Evolutionary conservation across 2,113 vertebrate species (phyloP).

Genomic region (Uria aalge): DNA sequence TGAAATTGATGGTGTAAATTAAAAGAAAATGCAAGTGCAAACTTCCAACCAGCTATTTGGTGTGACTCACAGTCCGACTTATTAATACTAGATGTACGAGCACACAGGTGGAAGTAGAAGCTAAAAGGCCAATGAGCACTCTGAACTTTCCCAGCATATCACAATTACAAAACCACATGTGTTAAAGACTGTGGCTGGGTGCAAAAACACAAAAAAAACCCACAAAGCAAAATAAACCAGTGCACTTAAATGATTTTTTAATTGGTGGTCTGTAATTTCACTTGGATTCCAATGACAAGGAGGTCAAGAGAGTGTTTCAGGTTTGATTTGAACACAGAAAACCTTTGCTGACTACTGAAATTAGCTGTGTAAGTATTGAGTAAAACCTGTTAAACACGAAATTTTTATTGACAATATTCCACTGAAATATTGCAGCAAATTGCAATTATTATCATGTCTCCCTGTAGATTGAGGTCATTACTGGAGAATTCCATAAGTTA

Average conservation of each 20-base stretch:
- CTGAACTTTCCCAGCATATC: constrained; percentile 48
- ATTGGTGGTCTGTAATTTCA: constrained; percentile 33
- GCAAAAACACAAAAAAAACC: not conserved
- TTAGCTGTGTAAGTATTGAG: not conserved
- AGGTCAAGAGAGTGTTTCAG: constrained; percentile 5
- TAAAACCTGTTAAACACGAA: not conserved
- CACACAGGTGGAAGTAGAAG: constrained; percentile 6
- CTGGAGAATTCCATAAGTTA: not conserved
- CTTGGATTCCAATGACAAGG: not conserved
- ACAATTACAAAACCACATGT: constrained; percentile 55
- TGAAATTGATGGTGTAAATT: not conserved
- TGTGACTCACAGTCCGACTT: not conserved
- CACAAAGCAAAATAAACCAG: constrained; percentile 29
- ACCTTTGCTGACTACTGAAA: constrained; percentile 9
- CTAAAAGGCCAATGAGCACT: constrained; percentile 19
- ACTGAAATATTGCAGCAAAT: not conserved
- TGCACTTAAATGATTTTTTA: constrained; percentile 32
- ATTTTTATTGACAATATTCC: not conserved
- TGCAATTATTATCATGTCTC: not conserved
- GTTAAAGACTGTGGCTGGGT: not conserved
- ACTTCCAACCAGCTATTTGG: not conserved
- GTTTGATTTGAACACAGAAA: not conserved
- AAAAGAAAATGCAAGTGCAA: not conserved
- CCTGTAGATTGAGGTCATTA: not conserved
- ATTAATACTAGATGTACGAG: not conserved